Evolutionary conservation across 2,888 invertebrate genomes (phyloP), one percentile per base, ranked within the genome.

Genomic region (Caenorhabditis sp.): DNA sequence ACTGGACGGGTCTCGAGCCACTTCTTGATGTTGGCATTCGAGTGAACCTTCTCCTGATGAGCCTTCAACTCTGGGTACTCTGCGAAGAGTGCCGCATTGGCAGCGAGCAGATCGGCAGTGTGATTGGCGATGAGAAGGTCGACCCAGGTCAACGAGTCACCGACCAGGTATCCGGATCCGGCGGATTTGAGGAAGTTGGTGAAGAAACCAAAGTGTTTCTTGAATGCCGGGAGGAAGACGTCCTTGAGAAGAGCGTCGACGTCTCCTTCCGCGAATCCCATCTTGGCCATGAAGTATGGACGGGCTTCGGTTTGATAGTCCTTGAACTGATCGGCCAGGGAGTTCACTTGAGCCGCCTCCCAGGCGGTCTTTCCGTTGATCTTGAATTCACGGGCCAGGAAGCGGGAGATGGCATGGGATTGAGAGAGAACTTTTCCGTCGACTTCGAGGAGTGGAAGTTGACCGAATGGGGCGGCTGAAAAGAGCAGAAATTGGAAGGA

Each of bases 91-190:
- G 15, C 55, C 13, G 8, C 28, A n/a, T 28, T 5, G 5, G 28
- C 2, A 26, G 55, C 56, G 22, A 78, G 64, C 44, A 87, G 68
- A 28, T 84, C 83, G 5, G 84, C 74, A 35, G 83, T 78, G 56
- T 88, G 85, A 18, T 89, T 85, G 26, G 88, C 86, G 47, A 89
- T 37, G 2, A 84, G 61, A 28, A 90, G 68, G 56, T 89, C 89
- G 3, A 88, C 85, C 85, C 85, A 89, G 26, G 89, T 86, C 56
- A 88, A 24, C 4, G 80, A 72, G 44, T 79, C 64, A 20, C 86
- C 86, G 26, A 85, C 85, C 40, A 89, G 79, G 80, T 83, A 89
- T 26, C 89, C 89, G 6, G 71, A 47, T n/a, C 85, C 85, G 50
- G 64, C 60, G 28, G 82, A 70, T 53, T 85, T 70, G 37, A 71